Evolutionary conservation across 2,888 invertebrate species (phyloP).

Genomic region (Bellardia bayeri): DNA sequence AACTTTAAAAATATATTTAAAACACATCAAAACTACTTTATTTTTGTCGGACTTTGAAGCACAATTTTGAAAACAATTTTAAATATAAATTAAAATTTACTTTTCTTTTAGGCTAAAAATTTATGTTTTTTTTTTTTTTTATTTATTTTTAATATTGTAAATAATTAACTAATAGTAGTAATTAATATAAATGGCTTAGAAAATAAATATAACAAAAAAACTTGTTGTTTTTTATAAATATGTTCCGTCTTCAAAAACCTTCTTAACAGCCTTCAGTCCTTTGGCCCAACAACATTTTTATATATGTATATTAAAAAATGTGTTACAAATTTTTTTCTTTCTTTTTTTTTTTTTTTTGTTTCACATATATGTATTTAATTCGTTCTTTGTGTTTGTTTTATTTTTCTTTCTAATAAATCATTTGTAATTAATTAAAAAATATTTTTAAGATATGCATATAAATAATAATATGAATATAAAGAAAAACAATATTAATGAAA

Average conservation of each 20-base stretch:
- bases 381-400: not conserved
- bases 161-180: conserved; percentile 42
- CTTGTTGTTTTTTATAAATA: not conserved
- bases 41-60: conserved; percentile 48
- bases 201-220: conserved; percentile 15
- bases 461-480: conserved; percentile 22
- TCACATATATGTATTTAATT: too few species aligned
- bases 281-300: not conserved
- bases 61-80: conserved; percentile 57
- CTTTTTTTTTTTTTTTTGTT: too few species aligned
- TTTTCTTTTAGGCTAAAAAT: conserved; percentile 36
- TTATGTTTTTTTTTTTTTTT: conserved; percentile 4
- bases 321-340: conserved; percentile 18
- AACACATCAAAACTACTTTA: not conserved
- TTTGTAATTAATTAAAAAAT: conserved; percentile 13
- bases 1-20: conserved; percentile 21
- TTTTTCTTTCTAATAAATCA: not conserved
- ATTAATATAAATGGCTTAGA: conserved; percentile 16
- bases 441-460: conserved; percentile 21
- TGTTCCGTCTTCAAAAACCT: not conserved
- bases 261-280: not conserved
- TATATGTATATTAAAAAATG: not conserved
- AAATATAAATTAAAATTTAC: conserved; percentile 15
- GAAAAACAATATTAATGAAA: conserved; percentile 8
- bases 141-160: conserved; percentile 61